A percentile compares a stretch with the other conserved stretches of the same genome.
phyloP scores from a whole-genome alignment of 2,113 vertebrate genomes.

The Leptosomus discolor region DNA sequence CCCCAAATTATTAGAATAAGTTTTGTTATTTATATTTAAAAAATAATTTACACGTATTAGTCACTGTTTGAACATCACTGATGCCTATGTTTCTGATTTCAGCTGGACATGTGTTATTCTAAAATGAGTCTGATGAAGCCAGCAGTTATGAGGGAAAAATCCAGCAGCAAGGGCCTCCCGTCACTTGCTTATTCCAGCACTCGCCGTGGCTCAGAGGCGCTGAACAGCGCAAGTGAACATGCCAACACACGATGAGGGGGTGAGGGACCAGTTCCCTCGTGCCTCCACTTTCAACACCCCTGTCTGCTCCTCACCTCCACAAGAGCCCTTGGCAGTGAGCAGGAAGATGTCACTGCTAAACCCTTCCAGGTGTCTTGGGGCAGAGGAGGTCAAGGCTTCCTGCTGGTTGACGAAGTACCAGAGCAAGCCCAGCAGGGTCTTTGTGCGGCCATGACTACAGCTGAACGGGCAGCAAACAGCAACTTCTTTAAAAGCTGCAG shows the following conservation, averaged over 20 bases:
- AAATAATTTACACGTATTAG: not conserved
- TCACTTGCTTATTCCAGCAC: not conserved
- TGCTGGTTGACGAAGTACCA: not conserved
- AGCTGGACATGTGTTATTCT: no score
- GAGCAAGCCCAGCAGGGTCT: not conserved
- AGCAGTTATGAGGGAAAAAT: not conserved
- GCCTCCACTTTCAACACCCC: not conserved
- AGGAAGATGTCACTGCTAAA: not conserved
- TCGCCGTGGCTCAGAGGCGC: not conserved
- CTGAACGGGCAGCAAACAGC: not conserved
- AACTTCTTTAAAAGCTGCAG: not conserved
- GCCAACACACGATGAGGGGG: not conserved
- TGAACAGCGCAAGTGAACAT: not conserved
- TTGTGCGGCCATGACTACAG: fast-evolving
- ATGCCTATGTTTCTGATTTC: not conserved
- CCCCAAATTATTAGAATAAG: no score
- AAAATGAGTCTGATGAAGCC: not conserved
- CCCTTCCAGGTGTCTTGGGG: not conserved
- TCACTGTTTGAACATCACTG: not conserved
- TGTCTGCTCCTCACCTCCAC: not conserved
- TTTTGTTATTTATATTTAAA: not conserved
- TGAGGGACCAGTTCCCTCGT: not conserved
- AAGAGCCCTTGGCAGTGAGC: not conserved
- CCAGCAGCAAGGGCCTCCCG: not conserved
- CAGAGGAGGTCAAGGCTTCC: not conserved